These are phyloP conservation scores for Pseudomyrmex cubaensis DNA, from an alignment of 1,140 invertebrate genomes.

Conservation along the genomic window DNA sequence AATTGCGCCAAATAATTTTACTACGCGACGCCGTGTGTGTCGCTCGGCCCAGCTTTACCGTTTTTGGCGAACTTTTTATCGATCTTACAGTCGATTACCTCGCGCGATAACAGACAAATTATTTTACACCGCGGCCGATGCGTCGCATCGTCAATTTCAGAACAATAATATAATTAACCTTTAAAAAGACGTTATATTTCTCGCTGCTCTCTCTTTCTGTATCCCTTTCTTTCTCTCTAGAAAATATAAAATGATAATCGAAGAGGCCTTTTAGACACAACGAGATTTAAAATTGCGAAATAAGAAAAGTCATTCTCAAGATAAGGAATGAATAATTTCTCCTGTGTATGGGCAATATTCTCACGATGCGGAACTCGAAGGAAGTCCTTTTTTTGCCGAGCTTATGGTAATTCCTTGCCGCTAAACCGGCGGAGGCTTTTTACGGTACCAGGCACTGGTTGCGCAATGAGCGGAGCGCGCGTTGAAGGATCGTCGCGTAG, in stretches of 20 bases:
- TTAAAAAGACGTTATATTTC: background rate
- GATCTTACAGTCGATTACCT: constrained; percentile 26
- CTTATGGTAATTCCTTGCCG: constrained; percentile 62
- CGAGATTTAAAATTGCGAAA: background rate
- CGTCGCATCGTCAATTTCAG: background rate
- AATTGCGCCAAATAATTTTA: constrained; percentile 76
- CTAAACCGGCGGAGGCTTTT: constrained; percentile 64
- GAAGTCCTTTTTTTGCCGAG: background rate
- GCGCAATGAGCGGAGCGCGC: constrained; percentile 56
- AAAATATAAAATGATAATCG: background rate
- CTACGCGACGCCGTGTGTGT: constrained; percentile 60
- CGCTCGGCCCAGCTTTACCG: background rate
- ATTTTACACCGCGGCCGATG: constrained; percentile 6
- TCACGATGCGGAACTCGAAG: background rate
- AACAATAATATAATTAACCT: constrained; percentile 28
- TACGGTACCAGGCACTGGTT: constrained; percentile 65
- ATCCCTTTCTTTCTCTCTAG: background rate
- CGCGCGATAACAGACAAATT: constrained; percentile 40
- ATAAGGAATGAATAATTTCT: background rate
- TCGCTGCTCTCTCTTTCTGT: background rate
- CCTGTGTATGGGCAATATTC: background rate
- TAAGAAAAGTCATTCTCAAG: background rate
- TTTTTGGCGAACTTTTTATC: constrained; percentile 30
- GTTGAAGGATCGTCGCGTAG: constrained; percentile 66
- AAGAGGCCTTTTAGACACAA: too few species aligned